Evolutionary conservation across 2,888 invertebrate species (phyloP).

Genomic region (Dorcus parallelipipedus): DNA sequence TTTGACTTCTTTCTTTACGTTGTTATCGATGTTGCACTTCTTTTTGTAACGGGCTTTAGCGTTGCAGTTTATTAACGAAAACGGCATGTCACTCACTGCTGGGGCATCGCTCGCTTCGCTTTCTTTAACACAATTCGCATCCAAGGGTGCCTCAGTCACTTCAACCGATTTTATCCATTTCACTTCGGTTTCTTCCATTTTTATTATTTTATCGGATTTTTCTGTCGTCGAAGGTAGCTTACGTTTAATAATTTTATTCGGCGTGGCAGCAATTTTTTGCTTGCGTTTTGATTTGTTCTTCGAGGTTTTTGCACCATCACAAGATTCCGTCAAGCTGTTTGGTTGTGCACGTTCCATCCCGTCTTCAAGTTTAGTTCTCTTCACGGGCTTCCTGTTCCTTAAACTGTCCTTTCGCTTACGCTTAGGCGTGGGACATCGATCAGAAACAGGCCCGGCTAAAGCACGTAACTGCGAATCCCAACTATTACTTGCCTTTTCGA

Average conservation of each 20-base stretch:
- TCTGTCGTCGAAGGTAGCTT: no score
- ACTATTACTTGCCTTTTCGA: constrained; percentile 9
- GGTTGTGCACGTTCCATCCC: background rate
- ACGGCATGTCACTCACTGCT: constrained; percentile 4
- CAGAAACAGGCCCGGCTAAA: constrained; percentile 10
- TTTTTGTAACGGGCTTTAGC: constrained; percentile 27
- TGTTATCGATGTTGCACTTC: constrained; percentile 34
- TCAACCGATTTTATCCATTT: constrained; percentile 2
- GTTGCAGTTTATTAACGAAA: constrained; percentile 26
- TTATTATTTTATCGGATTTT: no score
- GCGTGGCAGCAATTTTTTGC: constrained; percentile 7
- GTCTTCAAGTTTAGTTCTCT: constrained; percentile 7
- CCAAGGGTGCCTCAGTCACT: constrained; percentile 2
- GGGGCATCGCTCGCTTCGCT: constrained; percentile 1
- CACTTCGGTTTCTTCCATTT: constrained; percentile 5
- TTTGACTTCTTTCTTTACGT: constrained; percentile 17
- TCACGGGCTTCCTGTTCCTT: constrained; percentile 3
- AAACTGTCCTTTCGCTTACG: constrained; percentile 16
- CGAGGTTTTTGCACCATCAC: background rate
- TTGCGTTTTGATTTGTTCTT: background rate
- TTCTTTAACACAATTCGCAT: constrained; percentile 2
- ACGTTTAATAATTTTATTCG: no score
- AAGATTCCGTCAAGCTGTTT: background rate
- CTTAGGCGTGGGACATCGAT: background rate
- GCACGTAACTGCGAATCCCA: constrained; percentile 39